phyloP scores from a whole-genome alignment of 2,888 invertebrate species.

The Perithous albicinctus region DNA sequence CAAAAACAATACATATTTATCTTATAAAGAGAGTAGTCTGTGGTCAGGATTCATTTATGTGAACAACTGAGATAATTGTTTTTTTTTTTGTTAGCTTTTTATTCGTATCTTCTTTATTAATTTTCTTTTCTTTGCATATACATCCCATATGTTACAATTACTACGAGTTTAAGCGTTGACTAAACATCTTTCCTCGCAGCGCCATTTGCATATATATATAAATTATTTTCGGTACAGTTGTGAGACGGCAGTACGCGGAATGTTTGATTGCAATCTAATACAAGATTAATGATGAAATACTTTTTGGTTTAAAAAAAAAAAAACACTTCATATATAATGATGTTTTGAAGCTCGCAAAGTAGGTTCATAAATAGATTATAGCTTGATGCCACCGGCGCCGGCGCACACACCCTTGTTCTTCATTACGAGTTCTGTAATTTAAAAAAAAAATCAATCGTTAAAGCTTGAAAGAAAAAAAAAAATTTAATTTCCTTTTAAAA shows the following conservation, averaged over 20 bases:
- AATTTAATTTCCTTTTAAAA: too few relatives aligned
- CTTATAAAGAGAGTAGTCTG: not conserved
- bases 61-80: not conserved
- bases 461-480: conserved; percentile 9
- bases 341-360: not conserved
- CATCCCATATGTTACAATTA: conserved; percentile 6
- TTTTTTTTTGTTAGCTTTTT: conserved; percentile 26
- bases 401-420: conserved; percentile 89
- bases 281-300: conserved; percentile 23
- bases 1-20: not conserved
- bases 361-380: conserved; percentile 84
- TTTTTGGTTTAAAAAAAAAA: conserved; percentile 22
- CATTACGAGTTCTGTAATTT: conserved; percentile 86
- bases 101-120: not conserved
- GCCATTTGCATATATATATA: not conserved
- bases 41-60: not conserved
- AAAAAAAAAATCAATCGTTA: conserved; percentile 59
- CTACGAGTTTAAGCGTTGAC: conserved; percentile 39
- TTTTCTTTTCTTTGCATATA: not conserved
- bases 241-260: not conserved
- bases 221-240: not conserved
- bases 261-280: conserved; percentile 27
- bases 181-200: conserved; percentile 40
- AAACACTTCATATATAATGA: conserved; percentile 45
- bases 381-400: conserved; percentile 87